Conservation (phyloP, 2,113 vertebrate genomes). For the Cavia aperea region DNA sequence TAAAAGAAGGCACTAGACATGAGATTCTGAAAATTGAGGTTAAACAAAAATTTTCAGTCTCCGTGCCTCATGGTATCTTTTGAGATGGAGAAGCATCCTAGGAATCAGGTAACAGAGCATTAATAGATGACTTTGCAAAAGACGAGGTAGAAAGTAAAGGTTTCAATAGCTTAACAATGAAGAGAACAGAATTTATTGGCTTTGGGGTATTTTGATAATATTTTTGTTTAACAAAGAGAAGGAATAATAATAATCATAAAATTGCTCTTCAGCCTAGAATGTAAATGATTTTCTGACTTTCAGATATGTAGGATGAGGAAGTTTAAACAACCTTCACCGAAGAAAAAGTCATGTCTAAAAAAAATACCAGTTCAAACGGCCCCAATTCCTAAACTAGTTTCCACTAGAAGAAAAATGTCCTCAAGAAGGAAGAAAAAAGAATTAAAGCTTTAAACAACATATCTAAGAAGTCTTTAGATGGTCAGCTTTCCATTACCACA, state of each 20-base stretch:
- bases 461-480: background rate
- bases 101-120: background rate
- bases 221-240: background rate
- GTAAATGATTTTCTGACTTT: background rate
- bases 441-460: conserved; percentile 32
- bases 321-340: background rate
- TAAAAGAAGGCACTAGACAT: background rate
- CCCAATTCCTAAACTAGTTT: background rate
- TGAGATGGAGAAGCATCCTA: background rate
- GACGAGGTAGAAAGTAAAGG: background rate
- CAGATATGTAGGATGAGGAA: background rate
- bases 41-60: background rate
- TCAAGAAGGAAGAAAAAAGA: background rate
- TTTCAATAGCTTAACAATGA: background rate
- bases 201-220: background rate
- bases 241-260: background rate
- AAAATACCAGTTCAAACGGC: background rate
- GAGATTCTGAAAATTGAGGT: background rate
- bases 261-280: background rate
- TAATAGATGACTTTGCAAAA: background rate
- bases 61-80: background rate
- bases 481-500: background rate
- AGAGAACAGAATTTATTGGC: background rate
- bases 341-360: background rate
- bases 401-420: background rate